Conservation (phyloP, 2,113 vertebrate genomes). For the Sisor rabdophorus region DNA sequence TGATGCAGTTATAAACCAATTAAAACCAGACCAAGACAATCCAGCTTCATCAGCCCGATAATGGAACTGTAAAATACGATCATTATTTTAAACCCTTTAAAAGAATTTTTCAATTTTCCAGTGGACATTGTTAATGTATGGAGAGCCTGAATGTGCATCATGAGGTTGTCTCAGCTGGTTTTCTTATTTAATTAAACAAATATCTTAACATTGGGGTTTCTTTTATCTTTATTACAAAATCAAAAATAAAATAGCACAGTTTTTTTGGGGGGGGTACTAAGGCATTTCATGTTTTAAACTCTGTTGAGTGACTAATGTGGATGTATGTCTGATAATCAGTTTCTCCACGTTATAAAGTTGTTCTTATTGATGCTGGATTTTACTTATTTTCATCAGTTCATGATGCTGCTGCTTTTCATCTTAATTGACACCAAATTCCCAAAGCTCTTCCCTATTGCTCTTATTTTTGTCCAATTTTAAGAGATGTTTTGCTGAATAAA, state of each 20-base stretch:
- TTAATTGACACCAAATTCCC: conserved; percentile 45
- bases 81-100: conserved; percentile 63
- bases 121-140: conserved; percentile 45
- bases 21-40: conserved; percentile 71
- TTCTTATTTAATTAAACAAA: conserved; percentile 69
- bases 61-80: conserved; percentile 64
- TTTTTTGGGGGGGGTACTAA: conserved; percentile 9
- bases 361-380: conserved; percentile 48
- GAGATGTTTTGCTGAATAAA: conserved; percentile 62
- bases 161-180: conserved; percentile 43
- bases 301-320: background rate
- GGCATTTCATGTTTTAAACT: conserved; percentile 26
- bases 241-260: conserved; percentile 47
- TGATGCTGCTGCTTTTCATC: conserved; percentile 16
- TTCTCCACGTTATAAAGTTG: conserved; percentile 28
- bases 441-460: conserved; percentile 49
- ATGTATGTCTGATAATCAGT: background rate
- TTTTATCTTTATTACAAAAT: conserved; percentile 48
- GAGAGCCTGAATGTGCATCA: conserved; percentile 43
- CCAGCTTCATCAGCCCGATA: conserved; percentile 51
- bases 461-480: conserved; percentile 45
- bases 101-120: conserved; percentile 39
- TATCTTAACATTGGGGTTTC: conserved; percentile 54
- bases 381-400: conserved; percentile 27
- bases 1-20: conserved; percentile 65